Evolutionary conservation across 2,113 vertebrate genomes (phyloP).

Genomic region (Electrona antarctica): DNA sequence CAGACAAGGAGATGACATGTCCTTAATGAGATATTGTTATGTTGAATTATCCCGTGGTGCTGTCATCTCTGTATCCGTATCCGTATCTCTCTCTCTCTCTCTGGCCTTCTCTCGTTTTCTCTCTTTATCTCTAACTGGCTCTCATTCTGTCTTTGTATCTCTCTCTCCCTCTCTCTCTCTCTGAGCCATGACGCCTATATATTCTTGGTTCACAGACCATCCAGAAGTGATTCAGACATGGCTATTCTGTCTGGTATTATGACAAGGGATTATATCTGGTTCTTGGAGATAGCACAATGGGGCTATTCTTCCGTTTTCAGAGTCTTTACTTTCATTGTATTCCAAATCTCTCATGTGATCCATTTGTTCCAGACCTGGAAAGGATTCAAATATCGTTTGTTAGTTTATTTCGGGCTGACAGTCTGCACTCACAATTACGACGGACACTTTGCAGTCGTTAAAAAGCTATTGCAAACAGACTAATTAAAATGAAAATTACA

Average conservation of each 20-base stretch:
- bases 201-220: not conserved
- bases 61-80: not conserved
- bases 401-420: not conserved
- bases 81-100: not conserved
- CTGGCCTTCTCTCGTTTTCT: not conserved
- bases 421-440: not conserved
- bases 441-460: not conserved
- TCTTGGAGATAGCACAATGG: not conserved
- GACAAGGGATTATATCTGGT: not conserved
- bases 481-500: too few relatives aligned
- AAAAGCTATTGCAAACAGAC: too few relatives aligned
- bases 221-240: not conserved
- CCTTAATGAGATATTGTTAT: conserved; percentile 3
- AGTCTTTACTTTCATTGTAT: not conserved
- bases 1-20: not conserved
- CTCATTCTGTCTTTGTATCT: not conserved
- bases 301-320: not conserved
- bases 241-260: not conserved
- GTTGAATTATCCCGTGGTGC: not conserved
- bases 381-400: not conserved
- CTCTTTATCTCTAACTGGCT: not conserved
- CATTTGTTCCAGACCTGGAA: not conserved
- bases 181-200: not conserved
- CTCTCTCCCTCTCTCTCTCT: not conserved
- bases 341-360: not conserved